A percentile compares a stretch with the other conserved stretches of the same genome.
Evolutionary conservation across 2,113 vertebrate species (phyloP).

Genomic region (Phylloscopus whistleri): DNA sequence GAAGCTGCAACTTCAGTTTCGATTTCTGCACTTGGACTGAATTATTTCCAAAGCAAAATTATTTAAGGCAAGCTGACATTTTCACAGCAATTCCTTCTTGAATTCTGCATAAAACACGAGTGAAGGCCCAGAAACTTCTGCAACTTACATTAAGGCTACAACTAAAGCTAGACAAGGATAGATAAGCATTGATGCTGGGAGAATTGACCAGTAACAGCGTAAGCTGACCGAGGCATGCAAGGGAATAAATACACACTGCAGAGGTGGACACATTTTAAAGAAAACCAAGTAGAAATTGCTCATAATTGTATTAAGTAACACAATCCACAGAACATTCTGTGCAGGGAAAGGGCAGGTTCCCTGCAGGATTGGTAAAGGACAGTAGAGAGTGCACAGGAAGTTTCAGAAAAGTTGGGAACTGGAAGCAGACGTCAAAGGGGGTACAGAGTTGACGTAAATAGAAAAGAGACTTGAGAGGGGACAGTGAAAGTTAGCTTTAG

Average conservation of each 20-base stretch:
- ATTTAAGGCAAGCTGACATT: background rate
- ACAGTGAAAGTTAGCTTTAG: background rate
- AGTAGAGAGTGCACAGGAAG: background rate
- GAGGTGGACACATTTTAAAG: background rate
- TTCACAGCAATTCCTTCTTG: background rate
- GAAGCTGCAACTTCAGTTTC: background rate
- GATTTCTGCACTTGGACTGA: background rate
- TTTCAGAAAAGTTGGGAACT: background rate
- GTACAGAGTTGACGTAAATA: background rate
- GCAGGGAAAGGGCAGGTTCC: background rate
- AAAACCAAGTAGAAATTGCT: background rate
- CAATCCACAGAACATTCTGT: background rate
- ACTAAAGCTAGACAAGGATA: background rate
- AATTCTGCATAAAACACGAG: background rate
- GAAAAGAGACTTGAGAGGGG: background rate
- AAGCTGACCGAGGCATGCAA: background rate
- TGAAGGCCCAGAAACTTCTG: background rate
- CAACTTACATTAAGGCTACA: background rate
- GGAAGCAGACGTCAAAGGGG: background rate
- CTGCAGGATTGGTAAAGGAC: background rate
- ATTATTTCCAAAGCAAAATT: background rate
- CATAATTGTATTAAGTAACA: background rate
- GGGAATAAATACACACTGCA: background rate
- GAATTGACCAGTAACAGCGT: background rate
- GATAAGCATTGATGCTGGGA: background rate